These are phyloP conservation scores for Erethizon dorsatum DNA, from an alignment of 2,797 vertebrate genomes.

Conservation along the genomic window DNA sequence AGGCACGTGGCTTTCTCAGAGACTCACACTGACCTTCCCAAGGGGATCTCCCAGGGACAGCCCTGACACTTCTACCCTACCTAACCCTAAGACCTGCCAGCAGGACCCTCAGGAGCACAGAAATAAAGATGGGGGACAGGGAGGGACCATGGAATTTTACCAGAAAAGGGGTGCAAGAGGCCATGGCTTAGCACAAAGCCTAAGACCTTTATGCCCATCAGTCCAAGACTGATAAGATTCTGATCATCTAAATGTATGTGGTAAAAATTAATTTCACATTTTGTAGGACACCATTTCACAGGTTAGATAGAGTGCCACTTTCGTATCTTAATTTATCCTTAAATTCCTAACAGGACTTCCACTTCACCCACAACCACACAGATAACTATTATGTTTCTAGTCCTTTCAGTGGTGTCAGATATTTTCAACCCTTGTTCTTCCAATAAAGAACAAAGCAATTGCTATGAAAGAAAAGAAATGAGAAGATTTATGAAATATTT, in stretches of 20 bases:
- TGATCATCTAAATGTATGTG: not conserved
- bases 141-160: not conserved
- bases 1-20: not conserved
- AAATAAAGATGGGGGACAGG: not conserved
- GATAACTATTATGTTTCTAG: not conserved
- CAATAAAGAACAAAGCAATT: not conserved
- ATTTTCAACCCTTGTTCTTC: constrained; percentile 2
- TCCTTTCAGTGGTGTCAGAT: not conserved
- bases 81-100: not conserved
- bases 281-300: not conserved
- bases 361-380: not conserved
- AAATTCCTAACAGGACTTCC: constrained; percentile 12
- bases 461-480: not conserved
- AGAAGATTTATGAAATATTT: not conserved
- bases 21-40: not conserved
- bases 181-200: not conserved
- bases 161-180: not conserved
- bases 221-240: not conserved
- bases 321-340: not conserved
- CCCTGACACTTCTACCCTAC: not conserved
- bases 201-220: not conserved
- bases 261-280: not conserved
- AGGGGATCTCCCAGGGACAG: not conserved
- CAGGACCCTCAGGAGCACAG: not conserved
- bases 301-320: not conserved